Evolutionary conservation across 2,113 vertebrate genomes (phyloP), one percentile per base, ranked within the genome.

Genomic region (Gallinago media): DNA sequence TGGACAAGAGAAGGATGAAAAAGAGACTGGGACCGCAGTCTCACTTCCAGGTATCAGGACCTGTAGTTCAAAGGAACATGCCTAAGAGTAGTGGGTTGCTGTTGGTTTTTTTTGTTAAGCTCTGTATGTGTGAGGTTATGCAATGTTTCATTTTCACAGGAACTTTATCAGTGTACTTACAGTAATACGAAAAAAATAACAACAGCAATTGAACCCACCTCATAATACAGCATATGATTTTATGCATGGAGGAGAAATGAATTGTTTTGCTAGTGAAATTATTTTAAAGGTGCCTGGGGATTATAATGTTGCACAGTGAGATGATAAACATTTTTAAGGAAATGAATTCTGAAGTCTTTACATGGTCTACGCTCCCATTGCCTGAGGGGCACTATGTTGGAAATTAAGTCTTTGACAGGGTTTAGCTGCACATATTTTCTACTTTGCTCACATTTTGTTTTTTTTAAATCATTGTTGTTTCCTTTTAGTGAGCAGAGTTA

Each of bases 291-390:
- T 89, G 88, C 81, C 83, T 89, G 70, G 88, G 94, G 85, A 89
- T 89, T 91, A 70, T 90, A 92, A 87, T 81, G 70, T 88, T 4
- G 9, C 85, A 55, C n/a, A 56, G 61, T 58, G 56, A 82, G 49
- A 95, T 68, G 79, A 93, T 94, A 94, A 95, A 96, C 68, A 94
- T 61, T 95, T 91, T 94, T 49, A 96, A 96, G 80, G 77, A 88
- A 91, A 93, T 93, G 65, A 92, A 92, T 92, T 93, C 61, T 89
- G 49, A 95, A 91, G 40, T 68, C 76, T 54, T 95, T 89, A 75
- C 26, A 46, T 49, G 66, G 73, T 56, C 82, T 75, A 23, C 0
- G 0, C 40, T 94, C n/a, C 58, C 66, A 54, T 61, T 89, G 94
- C 92, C 85, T 84, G 47, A 85, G 73, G 88, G 88, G n/a, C 17